These are phyloP conservation scores for Actinia equina DNA, from an alignment of 64 coral and sea anemone species.

Conservation along the genomic window DNA sequence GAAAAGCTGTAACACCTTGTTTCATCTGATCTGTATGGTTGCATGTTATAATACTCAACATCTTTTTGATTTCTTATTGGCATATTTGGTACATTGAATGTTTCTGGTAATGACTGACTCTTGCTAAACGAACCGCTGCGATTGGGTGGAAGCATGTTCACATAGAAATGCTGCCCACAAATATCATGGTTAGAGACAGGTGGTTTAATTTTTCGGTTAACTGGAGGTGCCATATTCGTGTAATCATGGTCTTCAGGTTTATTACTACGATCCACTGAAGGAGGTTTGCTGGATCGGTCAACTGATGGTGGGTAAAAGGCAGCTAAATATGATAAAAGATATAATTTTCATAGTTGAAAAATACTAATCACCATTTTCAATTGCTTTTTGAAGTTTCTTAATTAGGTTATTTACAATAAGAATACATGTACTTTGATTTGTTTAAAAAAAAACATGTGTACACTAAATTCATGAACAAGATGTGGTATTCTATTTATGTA, in stretches of 20 bases:
- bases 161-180: not conserved
- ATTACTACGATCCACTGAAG: constrained; percentile 28
- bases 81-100: not conserved
- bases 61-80: not conserved
- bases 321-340: not conserved
- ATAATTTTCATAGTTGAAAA: not conserved
- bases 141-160: not conserved
- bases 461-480: no score
- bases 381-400: no score
- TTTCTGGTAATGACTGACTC: constrained; percentile 9
- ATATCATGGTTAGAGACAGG: not conserved
- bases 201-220: constrained; percentile 34
- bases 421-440: no score
- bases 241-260: constrained; percentile 52
- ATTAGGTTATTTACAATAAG: no score
- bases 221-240: constrained; percentile 44
- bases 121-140: not conserved
- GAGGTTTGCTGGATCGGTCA: constrained; percentile 43
- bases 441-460: no score
- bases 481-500: no score
- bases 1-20: constrained; percentile 37
- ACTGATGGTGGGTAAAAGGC: not conserved
- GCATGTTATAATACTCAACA: constrained; percentile 30
- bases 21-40: constrained; percentile 25
- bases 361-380: no score